Evolutionary conservation across 2,888 invertebrate species (phyloP).

Genomic region (Caenorhabditis sinica): DNA sequence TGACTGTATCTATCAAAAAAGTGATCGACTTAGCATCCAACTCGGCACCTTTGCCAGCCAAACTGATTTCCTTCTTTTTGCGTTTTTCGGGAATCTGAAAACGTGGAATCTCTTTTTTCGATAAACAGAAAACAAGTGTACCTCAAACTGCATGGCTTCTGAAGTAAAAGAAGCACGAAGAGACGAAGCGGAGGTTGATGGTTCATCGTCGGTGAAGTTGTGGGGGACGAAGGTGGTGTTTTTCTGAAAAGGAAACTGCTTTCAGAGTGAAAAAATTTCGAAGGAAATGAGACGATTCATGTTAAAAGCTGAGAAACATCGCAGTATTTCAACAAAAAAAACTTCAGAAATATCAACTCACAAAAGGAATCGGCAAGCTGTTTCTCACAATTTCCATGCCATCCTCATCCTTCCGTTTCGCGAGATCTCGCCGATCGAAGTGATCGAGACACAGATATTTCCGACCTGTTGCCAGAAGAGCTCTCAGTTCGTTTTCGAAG

Average conservation of each 20-base stretch:
- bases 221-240: slow-evolving; percentile 19
- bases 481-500: slow-evolving; percentile 1
- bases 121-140: neutral
- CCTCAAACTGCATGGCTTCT: neutral
- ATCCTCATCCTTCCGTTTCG: slow-evolving; percentile 23
- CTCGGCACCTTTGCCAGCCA: slow-evolving; percentile 6
- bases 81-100: slow-evolving; percentile 41
- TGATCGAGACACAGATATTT: slow-evolving; percentile 55
- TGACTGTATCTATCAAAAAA: slow-evolving; percentile 34
- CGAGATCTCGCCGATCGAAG: slow-evolving; percentile 20
- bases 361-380: slow-evolving; percentile 44
- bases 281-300: too few species aligned
- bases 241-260: slow-evolving; percentile 17
- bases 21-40: slow-evolving; percentile 21
- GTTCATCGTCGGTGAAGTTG: neutral
- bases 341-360: slow-evolving; percentile 7
- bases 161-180: neutral
- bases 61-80: neutral
- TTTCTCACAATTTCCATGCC: slow-evolving; percentile 44
- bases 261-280: too few species aligned
- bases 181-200: neutral
- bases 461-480: slow-evolving; percentile 16
- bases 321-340: too few species aligned
- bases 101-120: neutral
- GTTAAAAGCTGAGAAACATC: too few species aligned